Base-by-base conservation (phyloP, 2,113 vertebrate species). In the Pelvicachromis taeniatus region DNA sequence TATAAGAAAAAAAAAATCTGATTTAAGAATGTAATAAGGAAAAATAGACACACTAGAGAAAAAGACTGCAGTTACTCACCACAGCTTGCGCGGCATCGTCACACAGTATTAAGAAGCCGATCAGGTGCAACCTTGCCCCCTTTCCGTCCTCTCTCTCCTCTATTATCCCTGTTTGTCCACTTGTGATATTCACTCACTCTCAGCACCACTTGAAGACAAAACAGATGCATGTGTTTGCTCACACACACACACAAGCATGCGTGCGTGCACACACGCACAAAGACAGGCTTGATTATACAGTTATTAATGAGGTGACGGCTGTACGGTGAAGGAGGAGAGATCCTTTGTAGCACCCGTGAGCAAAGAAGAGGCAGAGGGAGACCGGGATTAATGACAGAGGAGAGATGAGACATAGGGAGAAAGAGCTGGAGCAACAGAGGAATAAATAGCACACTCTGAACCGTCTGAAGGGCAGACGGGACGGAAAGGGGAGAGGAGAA, bases 51-150 rank as follows among this genome's bases (percentile, higher is more conserved):
- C 2, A 77, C 8, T 42, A 26, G 29, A 48, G 13, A 35, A 70
- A 70, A 29, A 33, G 33, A 52, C 53, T 42, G 53, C 14, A 21
- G n/a, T 54, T 75, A 93, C 94, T 94, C 85, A 95, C 94, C 94
- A 95, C 78, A 93, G 90, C 90, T 91, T 95, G 78, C 94, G 94
- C 4, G 93, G 94, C 94, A 95, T 95, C 56, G 75, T 94, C 45
- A 45, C 54, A 40, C 53, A 55, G 50, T 80, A 77, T 59, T 59
- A 70, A 63, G 54, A 89, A 78, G 52, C 73, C 33, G 83, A 77
- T 89, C 86, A 63, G 82, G 42, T 78, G 63, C 88, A 84, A 53
- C 75, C 45, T 65, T 63, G 77, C 53, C 68, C 61, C 23, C 21
- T 65, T 65, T 16, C 59, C n/a, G n/a, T 85, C 52, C 68, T 82